phyloP scores from a whole-genome alignment of 2,797 vertebrate species.

The Orientallactaga sibirica region DNA sequence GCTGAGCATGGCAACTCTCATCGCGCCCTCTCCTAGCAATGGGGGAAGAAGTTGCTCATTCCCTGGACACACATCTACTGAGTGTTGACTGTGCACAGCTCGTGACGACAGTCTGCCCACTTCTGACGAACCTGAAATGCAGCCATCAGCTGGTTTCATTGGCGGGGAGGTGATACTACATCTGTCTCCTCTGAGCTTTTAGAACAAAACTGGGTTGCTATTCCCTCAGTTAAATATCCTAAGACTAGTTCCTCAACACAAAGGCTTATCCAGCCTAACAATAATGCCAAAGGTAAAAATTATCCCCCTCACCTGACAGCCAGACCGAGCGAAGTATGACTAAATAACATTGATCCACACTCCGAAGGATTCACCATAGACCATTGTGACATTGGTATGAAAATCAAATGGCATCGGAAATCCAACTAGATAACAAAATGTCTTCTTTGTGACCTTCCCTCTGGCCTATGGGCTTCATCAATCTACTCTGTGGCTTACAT shows the following conservation, averaged over 20 bases:
- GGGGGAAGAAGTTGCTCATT: not conserved
- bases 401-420: conserved; percentile 46
- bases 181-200: not conserved
- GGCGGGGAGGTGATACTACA: not conserved
- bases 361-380: not conserved
- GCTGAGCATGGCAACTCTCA: not conserved
- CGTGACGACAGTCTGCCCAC: not conserved
- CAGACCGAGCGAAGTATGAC: conserved; percentile 11
- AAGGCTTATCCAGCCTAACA: not conserved
- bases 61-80: not conserved
- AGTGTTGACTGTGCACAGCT: not conserved
- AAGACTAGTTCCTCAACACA: not conserved
- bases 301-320: not conserved
- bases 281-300: not conserved
- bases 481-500: not conserved
- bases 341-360: not conserved
- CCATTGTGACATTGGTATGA: not conserved
- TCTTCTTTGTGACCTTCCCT: not conserved
- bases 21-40: not conserved
- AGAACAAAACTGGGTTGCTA: not conserved
- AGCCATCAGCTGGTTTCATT: not conserved
- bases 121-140: not conserved
- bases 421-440: conserved; percentile 28
- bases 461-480: not conserved
- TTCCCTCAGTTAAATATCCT: not conserved